Evolutionary conservation across 92 coral and sea anemone genomes (phyloP), one percentile per base, ranked within the genome.

Genomic region (Parazoanthus darwini): DNA sequence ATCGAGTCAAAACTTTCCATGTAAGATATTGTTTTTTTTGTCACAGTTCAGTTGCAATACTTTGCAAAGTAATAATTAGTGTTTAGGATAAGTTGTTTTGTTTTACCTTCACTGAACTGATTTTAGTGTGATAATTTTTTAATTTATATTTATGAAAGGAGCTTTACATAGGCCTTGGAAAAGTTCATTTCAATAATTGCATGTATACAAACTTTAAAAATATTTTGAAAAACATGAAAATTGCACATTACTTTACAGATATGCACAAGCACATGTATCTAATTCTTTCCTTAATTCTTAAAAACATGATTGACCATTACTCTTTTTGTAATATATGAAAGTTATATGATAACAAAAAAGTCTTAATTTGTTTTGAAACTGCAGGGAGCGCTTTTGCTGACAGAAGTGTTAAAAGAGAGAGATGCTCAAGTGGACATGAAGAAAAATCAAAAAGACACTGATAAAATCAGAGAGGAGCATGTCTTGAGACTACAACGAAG

Each of bases 371-470:
- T 8, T 89, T 23, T 46, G 8, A 36, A 78, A 20, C 10, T 88
- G 25, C 78, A 97, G 99, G 93, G 99, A 77, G 99, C 99, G 9
- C 83, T 97, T 44, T 85, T 95, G 82, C 85, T 97, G 81, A 97
- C 99, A 39, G 99, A 97, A 79, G 99, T 97, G 36, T 78, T 97
- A 54, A 94, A 96, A 86, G 99, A 97, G 80, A 90, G 99, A 86
- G 99, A 97, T 90, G 99, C 98, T 70, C 99, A 97, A 88, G 91
- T 97, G 68, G 92, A 91, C 74, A 95, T 97, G 99, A 94, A 93
- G 87, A 90, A 94, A 63, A 86, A 89, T 38, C 92, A 96, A 79
- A 63, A 78, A 42, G 92, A 94, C 89, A 89, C 97, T 39, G 94
- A 94, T 8, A 95, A 95, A 77, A 88, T 93, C 23, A 89, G 98